Percentiles rank a stretch among this genome's conserved stretches.
Evolutionary conservation across 2,797 vertebrate genomes (phyloP).

Genomic region (Pteronotus mesoamericanus): DNA sequence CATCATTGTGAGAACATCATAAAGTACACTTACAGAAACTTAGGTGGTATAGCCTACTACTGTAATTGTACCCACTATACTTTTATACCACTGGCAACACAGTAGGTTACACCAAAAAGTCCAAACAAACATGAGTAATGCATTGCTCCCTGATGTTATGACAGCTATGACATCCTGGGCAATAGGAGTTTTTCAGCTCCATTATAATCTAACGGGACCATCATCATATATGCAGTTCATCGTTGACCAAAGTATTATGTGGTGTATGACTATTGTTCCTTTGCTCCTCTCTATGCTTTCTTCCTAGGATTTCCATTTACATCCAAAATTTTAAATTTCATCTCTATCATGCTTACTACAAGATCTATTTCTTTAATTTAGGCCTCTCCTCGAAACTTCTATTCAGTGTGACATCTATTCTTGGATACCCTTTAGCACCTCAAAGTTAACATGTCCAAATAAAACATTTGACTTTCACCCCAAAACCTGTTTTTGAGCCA

Average conservation of each 20-base stretch:
- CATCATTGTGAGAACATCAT: not conserved
- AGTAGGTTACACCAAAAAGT: no score
- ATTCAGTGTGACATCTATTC: not conserved
- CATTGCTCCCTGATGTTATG: no score
- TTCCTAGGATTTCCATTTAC: not conserved
- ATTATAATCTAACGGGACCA: not conserved
- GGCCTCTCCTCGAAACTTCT: not conserved
- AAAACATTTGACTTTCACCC: not conserved
- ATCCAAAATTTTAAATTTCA: not conserved
- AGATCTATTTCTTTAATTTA: not conserved
- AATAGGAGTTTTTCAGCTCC: not conserved
- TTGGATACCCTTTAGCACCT: not conserved
- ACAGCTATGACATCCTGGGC: not conserved
- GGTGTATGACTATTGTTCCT: not conserved
- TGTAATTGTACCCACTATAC: not conserved
- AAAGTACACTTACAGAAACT: not conserved
- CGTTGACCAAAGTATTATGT: not conserved
- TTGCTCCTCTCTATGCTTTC: not conserved
- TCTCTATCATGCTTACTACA: not conserved
- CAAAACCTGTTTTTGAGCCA: not conserved
- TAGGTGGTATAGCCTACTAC: not conserved
- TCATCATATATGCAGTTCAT: not conserved
- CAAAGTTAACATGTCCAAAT: not conserved
- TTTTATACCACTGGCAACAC: not conserved
- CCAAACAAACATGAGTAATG: no score